Conservation (phyloP, 2,113 vertebrate species). For the Polypterus senegalus region DNA sequence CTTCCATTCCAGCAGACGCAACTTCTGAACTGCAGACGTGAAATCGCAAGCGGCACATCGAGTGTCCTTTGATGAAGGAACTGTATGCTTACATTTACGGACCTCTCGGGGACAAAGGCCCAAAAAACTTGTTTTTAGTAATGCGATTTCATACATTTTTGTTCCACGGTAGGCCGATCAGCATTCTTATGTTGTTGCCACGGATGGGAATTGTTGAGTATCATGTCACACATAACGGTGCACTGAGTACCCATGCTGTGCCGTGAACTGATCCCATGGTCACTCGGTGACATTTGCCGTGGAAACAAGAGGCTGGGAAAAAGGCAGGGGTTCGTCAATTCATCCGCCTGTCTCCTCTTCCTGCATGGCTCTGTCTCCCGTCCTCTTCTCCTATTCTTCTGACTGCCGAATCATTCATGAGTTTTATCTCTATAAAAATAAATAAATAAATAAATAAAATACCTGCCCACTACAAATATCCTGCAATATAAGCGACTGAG, state of each 20-base stretch:
- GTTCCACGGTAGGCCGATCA: constrained; percentile 29
- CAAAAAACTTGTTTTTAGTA: constrained; percentile 42
- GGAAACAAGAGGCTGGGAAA: constrained; percentile 16
- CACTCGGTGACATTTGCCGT: constrained; percentile 24
- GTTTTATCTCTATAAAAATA: constrained; percentile 20
- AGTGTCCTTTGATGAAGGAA: constrained; percentile 11
- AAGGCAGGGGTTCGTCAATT: constrained; percentile 20
- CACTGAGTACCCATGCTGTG: constrained; percentile 27
- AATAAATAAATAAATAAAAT: constrained; percentile 14
- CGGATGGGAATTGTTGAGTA: constrained; percentile 30
- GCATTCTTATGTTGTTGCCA: constrained; percentile 37
- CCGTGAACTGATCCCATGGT: constrained; percentile 31
- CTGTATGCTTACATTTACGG: neutral
- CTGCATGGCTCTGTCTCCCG: constrained; percentile 24
- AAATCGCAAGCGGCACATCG: neutral
- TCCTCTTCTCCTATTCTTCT: constrained; percentile 33
- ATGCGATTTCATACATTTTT: constrained; percentile 47
- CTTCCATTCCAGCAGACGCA: neutral
- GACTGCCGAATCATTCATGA: constrained; percentile 42
- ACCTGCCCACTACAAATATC: too few relatives aligned
- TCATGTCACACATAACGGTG: constrained; percentile 30
- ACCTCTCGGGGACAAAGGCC: constrained; percentile 16
- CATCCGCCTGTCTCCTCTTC: constrained; percentile 27
- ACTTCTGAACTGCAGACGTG: neutral
- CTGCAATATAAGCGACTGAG: too few relatives aligned